Conservation (phyloP, 2,888 invertebrate species). For the Operophtera brumata region DNA sequence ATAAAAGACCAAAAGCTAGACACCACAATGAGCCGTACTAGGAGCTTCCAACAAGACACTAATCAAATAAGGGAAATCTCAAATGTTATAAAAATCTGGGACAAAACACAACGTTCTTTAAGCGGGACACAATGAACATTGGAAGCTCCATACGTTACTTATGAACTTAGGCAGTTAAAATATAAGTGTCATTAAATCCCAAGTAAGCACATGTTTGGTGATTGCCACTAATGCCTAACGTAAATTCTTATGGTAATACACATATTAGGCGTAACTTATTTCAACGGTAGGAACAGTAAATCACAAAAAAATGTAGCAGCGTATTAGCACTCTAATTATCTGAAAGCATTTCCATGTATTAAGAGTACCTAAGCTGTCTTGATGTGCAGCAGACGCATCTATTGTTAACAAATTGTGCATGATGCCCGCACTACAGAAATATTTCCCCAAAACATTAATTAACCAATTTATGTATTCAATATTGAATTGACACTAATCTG, state of each 20-base stretch:
- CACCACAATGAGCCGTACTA: conserved; percentile 53
- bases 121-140: conserved; percentile 18
- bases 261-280: conserved; percentile 8
- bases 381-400: not conserved
- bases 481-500: too few species aligned
- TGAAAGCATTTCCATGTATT: conserved; percentile 4
- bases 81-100: not conserved
- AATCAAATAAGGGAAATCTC: not conserved
- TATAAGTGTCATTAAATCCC: conserved; percentile 38
- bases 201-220: conserved; percentile 45
- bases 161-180: conserved; percentile 39
- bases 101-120: not conserved
- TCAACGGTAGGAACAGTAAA: not conserved
- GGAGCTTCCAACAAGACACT: conserved; percentile 52
- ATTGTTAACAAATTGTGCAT: not conserved
- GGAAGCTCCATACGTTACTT: conserved; percentile 43
- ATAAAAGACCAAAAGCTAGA: conserved; percentile 72
- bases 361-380: not conserved
- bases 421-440: not conserved
- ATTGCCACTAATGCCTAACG: conserved; percentile 31
- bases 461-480: too few species aligned
- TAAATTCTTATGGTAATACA: conserved; percentile 17
- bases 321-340: not conserved
- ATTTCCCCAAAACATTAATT: too few species aligned
- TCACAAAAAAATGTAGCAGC: too few species aligned